Percentiles rank a stretch among this genome's conserved stretches.
Evolutionary conservation across 2,113 vertebrate genomes (phyloP).

Genomic region (Ariopsis seemanni): DNA sequence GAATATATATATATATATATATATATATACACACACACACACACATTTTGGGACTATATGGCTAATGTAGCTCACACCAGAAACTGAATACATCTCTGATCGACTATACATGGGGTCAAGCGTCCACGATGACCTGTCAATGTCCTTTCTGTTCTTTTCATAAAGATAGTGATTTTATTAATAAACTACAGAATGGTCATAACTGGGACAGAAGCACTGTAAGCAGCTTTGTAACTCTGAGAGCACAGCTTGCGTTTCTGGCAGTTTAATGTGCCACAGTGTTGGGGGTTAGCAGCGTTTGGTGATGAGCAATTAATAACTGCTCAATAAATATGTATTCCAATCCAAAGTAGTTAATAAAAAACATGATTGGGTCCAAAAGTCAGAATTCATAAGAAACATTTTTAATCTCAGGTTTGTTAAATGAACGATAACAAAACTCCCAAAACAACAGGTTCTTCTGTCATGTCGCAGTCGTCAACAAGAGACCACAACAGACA

Average conservation of each 20-base stretch:
- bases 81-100: neutral
- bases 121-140: neutral
- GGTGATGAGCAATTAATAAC: neutral
- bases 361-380: neutral
- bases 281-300: constrained; percentile 46
- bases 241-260: constrained; percentile 7
- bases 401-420: neutral
- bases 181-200: neutral
- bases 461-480: neutral
- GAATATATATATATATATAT: too few species aligned
- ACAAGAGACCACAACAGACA: neutral
- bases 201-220: constrained; percentile 46
- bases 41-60: neutral
- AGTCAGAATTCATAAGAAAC: neutral
- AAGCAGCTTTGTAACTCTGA: constrained; percentile 48
- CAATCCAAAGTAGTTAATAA: neutral
- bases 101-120: neutral
- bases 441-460: neutral
- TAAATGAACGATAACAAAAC: neutral
- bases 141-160: neutral
- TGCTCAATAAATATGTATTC: neutral
- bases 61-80: neutral
- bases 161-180: neutral
- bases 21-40: too few species aligned
- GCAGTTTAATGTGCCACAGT: constrained; percentile 35